phyloP scores from a whole-genome alignment of 2,797 vertebrate genomes.

The Pseudocheirus occidentalis region DNA sequence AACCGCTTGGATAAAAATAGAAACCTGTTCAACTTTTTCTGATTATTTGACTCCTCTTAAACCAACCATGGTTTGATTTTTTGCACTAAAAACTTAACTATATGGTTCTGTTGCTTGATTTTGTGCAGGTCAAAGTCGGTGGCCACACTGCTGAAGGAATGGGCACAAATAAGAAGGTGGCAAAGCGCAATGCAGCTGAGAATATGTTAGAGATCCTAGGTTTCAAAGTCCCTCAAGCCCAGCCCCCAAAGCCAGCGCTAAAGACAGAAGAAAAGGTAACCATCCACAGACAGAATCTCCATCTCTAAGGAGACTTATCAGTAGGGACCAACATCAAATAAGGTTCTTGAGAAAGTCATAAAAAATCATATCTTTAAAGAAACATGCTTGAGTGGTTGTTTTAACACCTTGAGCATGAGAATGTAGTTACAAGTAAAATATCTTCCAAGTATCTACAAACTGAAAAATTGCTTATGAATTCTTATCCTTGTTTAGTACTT shows the following conservation, averaged over 20 bases:
- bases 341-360: background rate
- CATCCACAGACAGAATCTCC: background rate
- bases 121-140: conserved; percentile 91
- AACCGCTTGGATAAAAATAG: background rate
- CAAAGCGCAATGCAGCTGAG: conserved; percentile 98
- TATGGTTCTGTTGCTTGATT: background rate
- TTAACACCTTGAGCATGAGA: rapidly evolving
- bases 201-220: conserved; percentile 98
- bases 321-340: background rate
- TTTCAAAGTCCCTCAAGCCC: conserved; percentile 97
- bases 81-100: background rate
- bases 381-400: background rate
- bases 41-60: background rate
- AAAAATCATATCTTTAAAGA: background rate
- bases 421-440: background rate
- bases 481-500: background rate
- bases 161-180: conserved; percentile 98
- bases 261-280: conserved; percentile 98
- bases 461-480: background rate
- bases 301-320: background rate
- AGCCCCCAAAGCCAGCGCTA: conserved; percentile 96
- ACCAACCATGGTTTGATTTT: background rate
- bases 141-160: conserved; percentile 94
- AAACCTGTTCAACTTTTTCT: background rate
- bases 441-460: background rate